Percentiles rank a stretch among this genome's conserved stretches.
Evolutionary conservation across 1,140 invertebrate genomes (phyloP).

Genomic region (Triops longicaudatus): DNA sequence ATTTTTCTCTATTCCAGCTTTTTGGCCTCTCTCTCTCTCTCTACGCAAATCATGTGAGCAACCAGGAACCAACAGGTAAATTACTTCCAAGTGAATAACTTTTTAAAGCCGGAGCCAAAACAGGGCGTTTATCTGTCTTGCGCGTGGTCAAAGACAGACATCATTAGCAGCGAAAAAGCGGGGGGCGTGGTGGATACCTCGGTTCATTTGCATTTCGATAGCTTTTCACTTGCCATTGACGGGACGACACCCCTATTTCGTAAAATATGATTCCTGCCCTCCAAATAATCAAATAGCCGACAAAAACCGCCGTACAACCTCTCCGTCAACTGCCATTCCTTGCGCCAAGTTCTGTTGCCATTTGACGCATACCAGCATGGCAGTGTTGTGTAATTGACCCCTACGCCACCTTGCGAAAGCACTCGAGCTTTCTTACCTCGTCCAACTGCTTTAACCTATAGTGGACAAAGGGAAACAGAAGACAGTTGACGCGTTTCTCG

Average conservation of each 20-base stretch:
- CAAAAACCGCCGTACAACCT: not conserved
- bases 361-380: too few relatives aligned
- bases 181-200: constrained; percentile 8
- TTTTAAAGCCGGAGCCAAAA: not conserved
- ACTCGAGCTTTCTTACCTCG: too few relatives aligned
- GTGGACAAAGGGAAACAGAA: too few relatives aligned
- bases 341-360: too few relatives aligned
- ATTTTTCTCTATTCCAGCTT: not conserved
- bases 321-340: too few relatives aligned
- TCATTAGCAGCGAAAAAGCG: not conserved
- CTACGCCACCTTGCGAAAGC: too few relatives aligned
- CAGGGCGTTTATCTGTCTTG: constrained; percentile 14
- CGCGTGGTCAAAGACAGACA: constrained; percentile 10
- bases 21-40: not conserved
- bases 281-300: not conserved
- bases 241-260: constrained; percentile 5
- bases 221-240: not conserved
- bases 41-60: not conserved
- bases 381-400: too few relatives aligned
- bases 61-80: constrained; percentile 4
- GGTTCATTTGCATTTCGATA: not conserved
- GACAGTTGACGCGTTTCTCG: not conserved
- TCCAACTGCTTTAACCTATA: too few relatives aligned
- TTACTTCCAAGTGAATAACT: not conserved
- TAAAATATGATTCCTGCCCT: not conserved